Evolutionary conservation across 2,113 vertebrate genomes (phyloP).

Genomic region (Halichoerus grypus): DNA sequence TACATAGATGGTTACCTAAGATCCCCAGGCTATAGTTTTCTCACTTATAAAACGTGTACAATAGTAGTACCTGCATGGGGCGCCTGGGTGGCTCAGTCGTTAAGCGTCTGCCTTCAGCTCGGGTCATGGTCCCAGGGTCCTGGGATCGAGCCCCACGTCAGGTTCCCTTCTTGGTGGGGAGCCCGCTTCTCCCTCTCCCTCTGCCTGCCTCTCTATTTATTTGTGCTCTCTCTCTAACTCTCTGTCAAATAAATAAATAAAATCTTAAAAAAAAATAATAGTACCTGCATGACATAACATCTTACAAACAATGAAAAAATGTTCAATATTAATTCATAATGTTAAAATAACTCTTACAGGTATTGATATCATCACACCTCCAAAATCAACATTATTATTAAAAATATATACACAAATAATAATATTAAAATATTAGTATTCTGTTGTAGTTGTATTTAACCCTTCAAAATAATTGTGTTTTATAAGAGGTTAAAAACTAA

Average conservation of each 20-base stretch:
- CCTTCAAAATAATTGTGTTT: slow-evolving; percentile 2
- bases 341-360: not conserved
- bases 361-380: not conserved
- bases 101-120: no score
- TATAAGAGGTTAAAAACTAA: not conserved
- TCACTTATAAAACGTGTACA: not conserved
- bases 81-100: no score
- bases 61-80: not conserved
- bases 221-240: no score
- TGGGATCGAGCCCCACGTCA: no score
- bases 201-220: no score
- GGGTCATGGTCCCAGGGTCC: no score
- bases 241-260: no score
- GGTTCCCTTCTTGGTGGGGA: no score
- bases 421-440: not conserved
- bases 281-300: not conserved
- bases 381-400: not conserved
- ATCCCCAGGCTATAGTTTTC: not conserved
- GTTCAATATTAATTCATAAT: not conserved
- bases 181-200: no score
- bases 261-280: no score
- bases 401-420: not conserved
- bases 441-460: not conserved
- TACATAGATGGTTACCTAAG: not conserved
- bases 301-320: not conserved